These are phyloP conservation scores for Crotalus tigris DNA, from an alignment of 2,113 vertebrate species.

Conservation along the genomic window DNA sequence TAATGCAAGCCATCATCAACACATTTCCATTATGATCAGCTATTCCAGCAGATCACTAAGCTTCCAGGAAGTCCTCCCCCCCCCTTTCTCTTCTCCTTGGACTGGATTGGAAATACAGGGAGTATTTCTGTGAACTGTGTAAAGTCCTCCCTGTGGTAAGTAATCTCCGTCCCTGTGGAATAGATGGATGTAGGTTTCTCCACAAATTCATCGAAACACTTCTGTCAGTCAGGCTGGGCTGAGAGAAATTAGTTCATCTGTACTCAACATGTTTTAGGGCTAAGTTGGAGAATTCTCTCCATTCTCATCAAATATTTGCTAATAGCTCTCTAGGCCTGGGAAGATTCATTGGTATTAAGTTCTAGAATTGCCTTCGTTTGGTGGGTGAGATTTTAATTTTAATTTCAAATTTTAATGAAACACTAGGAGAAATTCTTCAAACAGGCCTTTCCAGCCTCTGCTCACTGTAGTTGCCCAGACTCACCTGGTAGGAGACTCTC, in stretches of 20 bases:
- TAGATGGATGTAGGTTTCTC: background rate
- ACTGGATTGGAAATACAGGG: background rate
- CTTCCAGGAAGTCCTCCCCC: background rate
- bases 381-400: background rate
- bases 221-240: background rate
- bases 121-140: too few species aligned
- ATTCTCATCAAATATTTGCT: background rate
- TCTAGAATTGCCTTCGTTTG: background rate
- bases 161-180: constrained; percentile 12
- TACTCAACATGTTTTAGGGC: background rate
- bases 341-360: background rate
- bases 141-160: background rate
- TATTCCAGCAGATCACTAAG: accelerated
- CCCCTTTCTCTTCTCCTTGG: background rate
- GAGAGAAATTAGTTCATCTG: background rate
- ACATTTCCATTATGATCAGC: constrained; percentile 18
- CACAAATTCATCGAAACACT: background rate
- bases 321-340: background rate
- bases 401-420: background rate
- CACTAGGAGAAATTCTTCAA: too few species aligned
- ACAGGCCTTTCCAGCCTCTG: too few species aligned
- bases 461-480: too few species aligned
- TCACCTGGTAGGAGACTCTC: too few species aligned
- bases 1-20: constrained; percentile 62
- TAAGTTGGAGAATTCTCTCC: background rate